These are phyloP conservation scores for Lucifuga dentata DNA, from an alignment of 2,113 vertebrate species.

Conservation along the genomic window DNA sequence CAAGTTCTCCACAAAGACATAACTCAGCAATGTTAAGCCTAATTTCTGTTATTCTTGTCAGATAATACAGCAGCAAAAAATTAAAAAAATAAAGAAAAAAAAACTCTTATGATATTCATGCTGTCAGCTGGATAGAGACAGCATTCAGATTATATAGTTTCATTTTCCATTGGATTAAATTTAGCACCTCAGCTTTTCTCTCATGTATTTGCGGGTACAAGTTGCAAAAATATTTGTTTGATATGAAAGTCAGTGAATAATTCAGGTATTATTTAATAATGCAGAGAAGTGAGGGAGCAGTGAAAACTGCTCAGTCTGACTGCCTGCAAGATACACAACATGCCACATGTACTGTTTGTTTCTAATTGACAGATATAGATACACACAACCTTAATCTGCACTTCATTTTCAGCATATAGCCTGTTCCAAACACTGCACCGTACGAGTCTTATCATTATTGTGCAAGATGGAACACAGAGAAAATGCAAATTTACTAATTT, in stretches of 20 bases:
- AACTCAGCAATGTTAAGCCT: not conserved
- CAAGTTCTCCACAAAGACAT: not conserved
- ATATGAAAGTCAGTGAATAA: slow-evolving; percentile 87
- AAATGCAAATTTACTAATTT: slow-evolving; percentile 53
- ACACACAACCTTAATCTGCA: slow-evolving; percentile 27
- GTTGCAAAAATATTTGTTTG: slow-evolving; percentile 86
- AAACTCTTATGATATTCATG: not conserved
- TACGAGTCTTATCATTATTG: slow-evolving; percentile 12
- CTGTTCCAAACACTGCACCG: no score
- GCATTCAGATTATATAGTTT: not conserved
- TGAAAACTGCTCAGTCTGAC: slow-evolving; percentile 76
- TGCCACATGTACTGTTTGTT: slow-evolving; percentile 48
- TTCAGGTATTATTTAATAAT: slow-evolving; percentile 92
- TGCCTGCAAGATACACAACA: slow-evolving; percentile 51
- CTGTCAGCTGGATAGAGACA: not conserved
- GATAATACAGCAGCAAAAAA: slow-evolving; percentile 15
- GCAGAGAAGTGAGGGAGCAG: slow-evolving; percentile 83
- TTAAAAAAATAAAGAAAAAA: no score
- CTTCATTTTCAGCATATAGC: slow-evolving; percentile 7
- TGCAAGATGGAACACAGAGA: slow-evolving; percentile 27
- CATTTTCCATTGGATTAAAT: not conserved
- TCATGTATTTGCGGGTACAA: slow-evolving; percentile 76
- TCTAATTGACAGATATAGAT: slow-evolving; percentile 45
- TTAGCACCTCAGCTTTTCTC: slow-evolving; percentile 8
- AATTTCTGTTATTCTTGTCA: no score